These are phyloP conservation scores for Microtus ochrogaster DNA, from an alignment of 2,113 vertebrate genomes.

Conservation along the genomic window DNA sequence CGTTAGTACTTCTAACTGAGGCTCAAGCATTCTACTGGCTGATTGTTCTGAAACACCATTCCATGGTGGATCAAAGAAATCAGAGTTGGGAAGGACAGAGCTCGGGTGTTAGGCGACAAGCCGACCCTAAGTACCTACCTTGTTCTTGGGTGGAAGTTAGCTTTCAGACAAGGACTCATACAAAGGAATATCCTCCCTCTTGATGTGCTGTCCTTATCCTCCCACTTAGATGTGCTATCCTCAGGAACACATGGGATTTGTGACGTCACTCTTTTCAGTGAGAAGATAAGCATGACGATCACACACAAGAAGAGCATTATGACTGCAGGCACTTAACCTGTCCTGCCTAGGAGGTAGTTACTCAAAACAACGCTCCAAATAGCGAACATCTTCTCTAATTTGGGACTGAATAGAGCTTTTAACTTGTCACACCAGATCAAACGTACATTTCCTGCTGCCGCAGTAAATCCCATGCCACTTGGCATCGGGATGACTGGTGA, in stretches of 20 bases:
- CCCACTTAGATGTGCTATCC: no score
- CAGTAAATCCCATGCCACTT: constrained; percentile 43
- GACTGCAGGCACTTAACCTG: not conserved
- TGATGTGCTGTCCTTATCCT: not conserved
- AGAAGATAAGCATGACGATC: not conserved
- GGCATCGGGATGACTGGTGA: constrained; percentile 47
- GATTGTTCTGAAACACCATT: not conserved
- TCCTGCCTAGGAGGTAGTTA: not conserved
- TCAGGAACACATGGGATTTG: not conserved
- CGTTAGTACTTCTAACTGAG: not conserved
- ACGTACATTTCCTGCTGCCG: constrained; percentile 51
- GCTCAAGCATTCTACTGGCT: not conserved
- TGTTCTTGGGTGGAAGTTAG: not conserved
- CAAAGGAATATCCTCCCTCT: not conserved
- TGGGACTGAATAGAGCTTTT: not conserved
- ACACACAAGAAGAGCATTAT: not conserved
- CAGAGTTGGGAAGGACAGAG: not conserved
- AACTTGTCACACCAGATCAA: not conserved
- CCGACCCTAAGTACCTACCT: not conserved
- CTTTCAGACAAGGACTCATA: not conserved
- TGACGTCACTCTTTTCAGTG: not conserved
- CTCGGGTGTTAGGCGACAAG: not conserved
- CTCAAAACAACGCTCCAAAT: not conserved
- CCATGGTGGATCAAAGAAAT: not conserved
- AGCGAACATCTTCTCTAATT: constrained; percentile 2